Base-by-base conservation (phyloP, 2,113 vertebrate genomes). In the Dicentrarchus labrax region DNA sequence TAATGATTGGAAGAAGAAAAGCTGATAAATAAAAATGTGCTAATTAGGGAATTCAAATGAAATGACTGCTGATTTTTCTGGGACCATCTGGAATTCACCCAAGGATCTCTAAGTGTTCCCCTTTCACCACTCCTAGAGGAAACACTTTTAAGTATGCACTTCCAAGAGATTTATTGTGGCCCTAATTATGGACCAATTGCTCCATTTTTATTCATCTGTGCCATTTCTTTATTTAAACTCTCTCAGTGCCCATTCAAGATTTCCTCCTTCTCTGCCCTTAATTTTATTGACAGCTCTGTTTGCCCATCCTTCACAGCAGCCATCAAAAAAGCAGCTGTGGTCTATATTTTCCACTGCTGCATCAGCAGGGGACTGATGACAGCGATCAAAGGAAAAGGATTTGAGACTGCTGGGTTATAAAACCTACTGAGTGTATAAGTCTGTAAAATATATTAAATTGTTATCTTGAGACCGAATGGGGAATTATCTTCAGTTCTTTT, bases 241-340 rank as follows among this genome's bases (percentile, higher is more conserved):
- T 65, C 74, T 16, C 15, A 22, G 56, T 10, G 21, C 39, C 36
- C 60, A 65, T 88, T 82, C 43, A 66, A 21, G 39, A 21, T 54
- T 73, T 82, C 61, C 43, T 79, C 21, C 77, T 62, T 36, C 21
- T 61, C 41, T 82, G 54, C 61, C 39, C 64, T 86, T 75, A 60
- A 81, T 73, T 82, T 86, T 64, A 80, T 77, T 75, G 75, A 89
- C 82, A 77, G 85, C 64, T 74, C 56, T 70, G 78, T 72, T 76
- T 73, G 67, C 36, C 76, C 87, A 74, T 82, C 81, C 56, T 76
- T 90, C 79, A 76, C 57, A 57, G 86, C 51, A 68, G 73, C 86
- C 17, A 85, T 90, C 77, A 89, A 84, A 85, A 84, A 86, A 82
- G 80, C 89, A 91, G 85, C 88, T 90, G 90, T 59, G 85, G 54